phyloP scores from a whole-genome alignment of 1,140 invertebrate genomes.

The Hylaeus anthracinus region DNA sequence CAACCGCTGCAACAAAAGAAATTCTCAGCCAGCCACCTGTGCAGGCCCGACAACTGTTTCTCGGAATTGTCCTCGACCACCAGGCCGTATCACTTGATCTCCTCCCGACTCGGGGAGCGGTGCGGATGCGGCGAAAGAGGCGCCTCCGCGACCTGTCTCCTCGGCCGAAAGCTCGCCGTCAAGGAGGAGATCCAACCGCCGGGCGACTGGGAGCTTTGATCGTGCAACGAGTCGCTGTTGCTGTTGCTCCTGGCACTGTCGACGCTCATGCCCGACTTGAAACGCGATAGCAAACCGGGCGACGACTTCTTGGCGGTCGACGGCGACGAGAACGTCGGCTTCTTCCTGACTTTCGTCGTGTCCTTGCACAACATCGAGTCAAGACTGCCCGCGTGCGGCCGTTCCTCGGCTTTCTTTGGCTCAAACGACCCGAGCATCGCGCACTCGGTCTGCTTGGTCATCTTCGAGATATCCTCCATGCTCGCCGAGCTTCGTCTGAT shows the following conservation, averaged over 20 bases:
- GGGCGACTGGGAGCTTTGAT: constrained; percentile 67
- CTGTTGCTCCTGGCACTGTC: constrained; percentile 75
- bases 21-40: constrained; percentile 73
- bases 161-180: constrained; percentile 77
- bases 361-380: constrained; percentile 78
- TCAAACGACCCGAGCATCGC: constrained; percentile 68
- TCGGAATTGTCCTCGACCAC: constrained; percentile 63
- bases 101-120: constrained; percentile 66
- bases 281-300: constrained; percentile 74
- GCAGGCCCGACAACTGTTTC: constrained; percentile 55
- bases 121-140: constrained; percentile 59
- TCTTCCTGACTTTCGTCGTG: constrained; percentile 65
- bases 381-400: constrained; percentile 74
- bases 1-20: constrained; percentile 74
- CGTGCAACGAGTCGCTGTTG: constrained; percentile 76
- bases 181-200: constrained; percentile 78
- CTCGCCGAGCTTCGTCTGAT: constrained; percentile 78
- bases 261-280: constrained; percentile 78
- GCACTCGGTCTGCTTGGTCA: constrained; percentile 74
- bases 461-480: constrained; percentile 80
- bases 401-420: constrained; percentile 72
- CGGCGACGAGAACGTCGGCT: constrained; percentile 69
- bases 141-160: constrained; percentile 66
- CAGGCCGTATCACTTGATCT: constrained; percentile 76
- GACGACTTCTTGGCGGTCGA: constrained; percentile 71